Conservation (phyloP, 2,797 vertebrate genomes). For the Cryptoprocta ferox region DNA sequence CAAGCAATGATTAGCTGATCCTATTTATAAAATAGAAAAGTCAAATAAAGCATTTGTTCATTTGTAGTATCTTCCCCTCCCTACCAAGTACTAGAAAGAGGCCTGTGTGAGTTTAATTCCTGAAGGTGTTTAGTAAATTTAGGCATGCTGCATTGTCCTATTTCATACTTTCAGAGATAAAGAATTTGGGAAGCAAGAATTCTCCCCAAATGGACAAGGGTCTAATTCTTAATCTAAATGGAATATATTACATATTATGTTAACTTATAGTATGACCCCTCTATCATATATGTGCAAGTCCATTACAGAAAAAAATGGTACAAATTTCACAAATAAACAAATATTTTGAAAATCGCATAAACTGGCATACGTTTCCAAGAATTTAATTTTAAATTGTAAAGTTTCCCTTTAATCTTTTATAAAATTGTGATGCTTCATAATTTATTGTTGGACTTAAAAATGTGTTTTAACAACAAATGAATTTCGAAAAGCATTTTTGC, state of each 20-base stretch:
- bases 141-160: conserved; percentile 5
- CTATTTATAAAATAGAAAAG: conserved; percentile 21
- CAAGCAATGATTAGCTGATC: conserved; percentile 32
- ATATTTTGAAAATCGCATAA: conserved; percentile 37
- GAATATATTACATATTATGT: conserved; percentile 25
- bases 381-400: conserved; percentile 35
- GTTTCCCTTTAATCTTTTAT: background rate
- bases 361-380: background rate
- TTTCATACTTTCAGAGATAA: conserved; percentile 51
- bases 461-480: background rate
- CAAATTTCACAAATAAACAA: conserved; percentile 40
- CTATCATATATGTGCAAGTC: background rate
- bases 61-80: background rate
- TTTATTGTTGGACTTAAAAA: background rate
- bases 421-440: background rate
- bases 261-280: conserved; percentile 28
- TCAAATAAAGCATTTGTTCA: conserved; percentile 46
- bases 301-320: conserved; percentile 15
- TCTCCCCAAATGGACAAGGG: background rate
- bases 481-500: background rate
- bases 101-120: conserved; percentile 50
- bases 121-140: conserved; percentile 54
- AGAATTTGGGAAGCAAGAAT: conserved; percentile 45
- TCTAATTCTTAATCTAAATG: conserved; percentile 40
- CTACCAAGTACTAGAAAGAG: conserved; percentile 39